A percentile compares a stretch with the other conserved stretches of the same genome.
These are phyloP conservation scores for Oxytorus armatus DNA, from an alignment of 2,888 invertebrate genomes.

Conservation along the genomic window DNA sequence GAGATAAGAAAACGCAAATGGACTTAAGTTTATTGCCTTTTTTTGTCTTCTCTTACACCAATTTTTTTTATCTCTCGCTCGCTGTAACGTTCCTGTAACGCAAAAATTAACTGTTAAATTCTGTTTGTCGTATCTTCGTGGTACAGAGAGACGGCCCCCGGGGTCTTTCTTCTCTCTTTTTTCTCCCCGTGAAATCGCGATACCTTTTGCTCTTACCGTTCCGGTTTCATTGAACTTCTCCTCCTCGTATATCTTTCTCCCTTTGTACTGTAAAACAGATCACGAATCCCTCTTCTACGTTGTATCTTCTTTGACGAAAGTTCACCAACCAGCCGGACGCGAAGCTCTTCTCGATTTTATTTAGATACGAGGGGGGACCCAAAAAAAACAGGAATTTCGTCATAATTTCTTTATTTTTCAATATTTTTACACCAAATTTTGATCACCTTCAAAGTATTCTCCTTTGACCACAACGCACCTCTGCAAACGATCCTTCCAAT, in stretches of 20 bases:
- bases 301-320: constrained; percentile 13
- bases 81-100: constrained; percentile 28
- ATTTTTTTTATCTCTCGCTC: constrained; percentile 11
- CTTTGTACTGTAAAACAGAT: constrained; percentile 30
- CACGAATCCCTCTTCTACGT: constrained; percentile 17
- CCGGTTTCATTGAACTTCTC: constrained; percentile 53
- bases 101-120: constrained; percentile 59
- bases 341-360: neutral
- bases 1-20: neutral
- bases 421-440: too few species aligned
- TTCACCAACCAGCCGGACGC: constrained; percentile 28
- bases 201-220: constrained; percentile 52
- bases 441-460: too few species aligned
- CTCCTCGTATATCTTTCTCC: constrained; percentile 35
- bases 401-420: too few species aligned
- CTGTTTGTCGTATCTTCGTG: neutral
- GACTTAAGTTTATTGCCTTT: too few species aligned
- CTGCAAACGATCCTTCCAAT: too few species aligned
- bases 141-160: neutral
- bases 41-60: too few species aligned
- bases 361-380: too few species aligned
- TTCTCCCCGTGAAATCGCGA: too few species aligned
- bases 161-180: constrained; percentile 10
- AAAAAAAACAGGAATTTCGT: too few species aligned
- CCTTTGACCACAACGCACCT: too few species aligned